phyloP scores from a whole-genome alignment of 2,113 vertebrate species.

The Aegotheles bennettii region DNA sequence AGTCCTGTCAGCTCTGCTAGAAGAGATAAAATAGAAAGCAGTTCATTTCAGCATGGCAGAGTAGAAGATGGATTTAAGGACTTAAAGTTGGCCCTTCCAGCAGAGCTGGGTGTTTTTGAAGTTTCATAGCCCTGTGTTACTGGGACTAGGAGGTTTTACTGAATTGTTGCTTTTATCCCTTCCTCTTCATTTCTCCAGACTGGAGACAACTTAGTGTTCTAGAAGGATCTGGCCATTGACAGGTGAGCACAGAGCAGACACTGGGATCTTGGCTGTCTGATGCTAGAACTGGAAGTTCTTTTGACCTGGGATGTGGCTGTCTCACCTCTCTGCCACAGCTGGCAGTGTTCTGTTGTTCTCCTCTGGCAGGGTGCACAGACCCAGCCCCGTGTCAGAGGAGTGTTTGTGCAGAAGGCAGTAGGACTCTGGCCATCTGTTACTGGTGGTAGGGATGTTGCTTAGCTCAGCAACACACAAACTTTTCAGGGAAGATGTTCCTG shows the following conservation, averaged over 20 bases:
- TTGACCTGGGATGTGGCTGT: not conserved
- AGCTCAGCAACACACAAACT: not conserved
- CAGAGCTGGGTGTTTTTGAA: not conserved
- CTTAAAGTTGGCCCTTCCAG: not conserved
- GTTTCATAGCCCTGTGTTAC: not conserved
- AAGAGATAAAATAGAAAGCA: not conserved
- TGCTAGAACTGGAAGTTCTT: not conserved
- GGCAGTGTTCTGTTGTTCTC: accelerated
- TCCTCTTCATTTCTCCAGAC: not conserved
- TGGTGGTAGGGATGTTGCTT: not conserved
- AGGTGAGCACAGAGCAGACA: not conserved
- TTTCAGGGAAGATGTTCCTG: not conserved
- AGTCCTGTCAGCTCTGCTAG: not conserved
- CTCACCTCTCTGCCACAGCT: not conserved
- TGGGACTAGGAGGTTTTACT: not conserved
- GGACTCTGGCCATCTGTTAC: not conserved
- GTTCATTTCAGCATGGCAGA: not conserved
- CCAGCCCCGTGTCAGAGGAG: not conserved
- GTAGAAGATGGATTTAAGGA: not conserved
- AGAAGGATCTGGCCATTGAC: not conserved
- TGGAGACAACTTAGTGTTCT: not conserved
- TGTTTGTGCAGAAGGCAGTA: not conserved
- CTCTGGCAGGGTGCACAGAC: accelerated
- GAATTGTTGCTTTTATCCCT: not conserved
- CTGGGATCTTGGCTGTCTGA: not conserved